These are phyloP conservation scores for Asobara japonica DNA, from an alignment of 1,140 invertebrate species.

Conservation along the genomic window DNA sequence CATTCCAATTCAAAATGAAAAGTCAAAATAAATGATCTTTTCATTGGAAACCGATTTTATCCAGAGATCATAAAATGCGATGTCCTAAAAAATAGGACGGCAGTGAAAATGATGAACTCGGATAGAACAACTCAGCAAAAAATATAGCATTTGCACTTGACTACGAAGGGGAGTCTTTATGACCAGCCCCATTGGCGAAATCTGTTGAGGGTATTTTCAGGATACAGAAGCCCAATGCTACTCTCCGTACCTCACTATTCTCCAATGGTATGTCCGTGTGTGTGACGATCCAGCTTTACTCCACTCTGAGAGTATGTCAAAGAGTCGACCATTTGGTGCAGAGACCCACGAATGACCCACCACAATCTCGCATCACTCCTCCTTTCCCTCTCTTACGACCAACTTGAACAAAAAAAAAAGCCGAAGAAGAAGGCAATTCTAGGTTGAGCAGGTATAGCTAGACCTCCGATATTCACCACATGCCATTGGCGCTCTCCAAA, in stretches of 20 bases:
- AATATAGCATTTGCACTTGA: neutral
- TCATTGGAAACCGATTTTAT: no score
- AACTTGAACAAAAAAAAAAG: neutral
- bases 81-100: no score
- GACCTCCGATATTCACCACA: constrained; percentile 23
- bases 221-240: neutral
- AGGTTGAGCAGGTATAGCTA: constrained; percentile 28
- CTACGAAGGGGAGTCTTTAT: neutral
- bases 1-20: no score
- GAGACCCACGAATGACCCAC: neutral
- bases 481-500: constrained; percentile 3
- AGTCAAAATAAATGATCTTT: no score
- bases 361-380: neutral
- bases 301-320: neutral
- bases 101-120: neutral
- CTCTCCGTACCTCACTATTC: neutral
- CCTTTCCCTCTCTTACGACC: neutral
- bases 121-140: neutral
- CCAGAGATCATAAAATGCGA: no score
- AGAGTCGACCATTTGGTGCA: neutral
- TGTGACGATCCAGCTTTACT: neutral
- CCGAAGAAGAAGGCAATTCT: neutral
- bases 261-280: neutral
- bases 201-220: neutral
- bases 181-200: neutral